Evolutionary conservation across 2,113 vertebrate species (phyloP).

Genomic region (Phodopus roborovskii): DNA sequence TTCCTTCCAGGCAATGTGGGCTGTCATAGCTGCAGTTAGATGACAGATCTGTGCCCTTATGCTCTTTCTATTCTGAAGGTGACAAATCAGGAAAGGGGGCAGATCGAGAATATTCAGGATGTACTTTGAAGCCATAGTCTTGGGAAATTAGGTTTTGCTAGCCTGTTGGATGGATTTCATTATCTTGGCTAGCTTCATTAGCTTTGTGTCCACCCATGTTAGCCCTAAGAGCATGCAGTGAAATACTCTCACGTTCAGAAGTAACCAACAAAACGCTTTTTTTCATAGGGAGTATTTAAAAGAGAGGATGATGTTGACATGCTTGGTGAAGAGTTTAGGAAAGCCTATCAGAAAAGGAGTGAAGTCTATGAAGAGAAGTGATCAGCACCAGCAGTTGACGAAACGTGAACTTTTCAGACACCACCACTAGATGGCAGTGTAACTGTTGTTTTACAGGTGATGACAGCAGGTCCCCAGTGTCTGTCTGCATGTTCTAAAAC

Average conservation of each 20-base stretch:
- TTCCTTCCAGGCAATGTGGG: neutral
- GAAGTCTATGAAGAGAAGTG: constrained; percentile 83
- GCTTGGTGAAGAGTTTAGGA: constrained; percentile 93
- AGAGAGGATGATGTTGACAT: constrained; percentile 90
- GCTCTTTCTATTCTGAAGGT: neutral
- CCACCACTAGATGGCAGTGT: constrained; percentile 84
- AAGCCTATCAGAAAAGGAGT: constrained; percentile 86
- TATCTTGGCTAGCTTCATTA: constrained; percentile 16
- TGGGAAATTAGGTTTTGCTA: constrained; percentile 15
- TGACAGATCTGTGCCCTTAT: neutral
- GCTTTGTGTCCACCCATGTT: neutral
- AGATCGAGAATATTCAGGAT: neutral
- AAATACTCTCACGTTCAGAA: constrained; percentile 46
- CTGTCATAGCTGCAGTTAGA: neutral
- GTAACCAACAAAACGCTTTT: constrained; percentile 47
- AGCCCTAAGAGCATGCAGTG: constrained; percentile 12
- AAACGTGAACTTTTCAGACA: constrained; percentile 42
- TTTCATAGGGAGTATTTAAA: constrained; percentile 92
- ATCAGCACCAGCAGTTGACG: constrained; percentile 72
- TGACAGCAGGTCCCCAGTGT: neutral
- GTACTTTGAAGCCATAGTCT: neutral
- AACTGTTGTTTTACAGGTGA: constrained; percentile 39
- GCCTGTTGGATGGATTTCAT: neutral
- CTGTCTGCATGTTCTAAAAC: constrained; percentile 30
- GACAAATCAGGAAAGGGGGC: neutral